phyloP scores from a whole-genome alignment of 2,797 vertebrate species.

The Limnodromus scolopaceus region DNA sequence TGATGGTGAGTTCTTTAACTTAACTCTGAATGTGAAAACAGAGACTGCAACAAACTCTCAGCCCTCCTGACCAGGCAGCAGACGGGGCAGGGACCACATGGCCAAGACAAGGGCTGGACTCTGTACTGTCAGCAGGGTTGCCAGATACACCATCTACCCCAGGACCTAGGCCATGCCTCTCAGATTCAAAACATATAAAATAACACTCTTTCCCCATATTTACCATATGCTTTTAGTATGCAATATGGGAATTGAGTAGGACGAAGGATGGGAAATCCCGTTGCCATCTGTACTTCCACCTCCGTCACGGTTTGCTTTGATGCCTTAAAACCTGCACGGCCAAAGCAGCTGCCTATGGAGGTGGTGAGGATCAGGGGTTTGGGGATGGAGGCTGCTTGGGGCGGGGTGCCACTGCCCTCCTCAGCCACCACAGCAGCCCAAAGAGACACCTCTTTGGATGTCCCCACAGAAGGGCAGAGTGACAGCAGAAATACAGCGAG shows the following conservation, averaged over 20 bases:
- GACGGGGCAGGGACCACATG: fast-evolving
- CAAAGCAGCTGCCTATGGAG: background rate
- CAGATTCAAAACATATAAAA: background rate
- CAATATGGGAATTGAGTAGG: background rate
- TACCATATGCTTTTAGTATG: background rate
- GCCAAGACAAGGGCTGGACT: background rate
- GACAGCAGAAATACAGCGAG: background rate
- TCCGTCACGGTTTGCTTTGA: background rate
- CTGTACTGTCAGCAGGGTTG: background rate
- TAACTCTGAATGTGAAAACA: background rate
- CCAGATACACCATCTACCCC: background rate
- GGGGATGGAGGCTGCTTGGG: background rate
- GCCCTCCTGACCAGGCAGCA: background rate
- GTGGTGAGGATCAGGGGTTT: background rate
- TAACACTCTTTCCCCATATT: background rate
- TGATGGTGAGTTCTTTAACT: background rate
- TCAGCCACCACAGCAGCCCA: background rate
- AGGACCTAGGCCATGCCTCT: background rate
- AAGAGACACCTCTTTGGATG: too few species aligned
- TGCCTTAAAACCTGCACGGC: background rate
- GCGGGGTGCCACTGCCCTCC: background rate
- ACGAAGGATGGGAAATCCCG: background rate
- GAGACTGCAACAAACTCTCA: background rate
- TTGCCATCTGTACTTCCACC: background rate
- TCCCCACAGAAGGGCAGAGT: background rate